Conservation (phyloP, 2,797 vertebrate genomes). For the Buceros bicornis region DNA sequence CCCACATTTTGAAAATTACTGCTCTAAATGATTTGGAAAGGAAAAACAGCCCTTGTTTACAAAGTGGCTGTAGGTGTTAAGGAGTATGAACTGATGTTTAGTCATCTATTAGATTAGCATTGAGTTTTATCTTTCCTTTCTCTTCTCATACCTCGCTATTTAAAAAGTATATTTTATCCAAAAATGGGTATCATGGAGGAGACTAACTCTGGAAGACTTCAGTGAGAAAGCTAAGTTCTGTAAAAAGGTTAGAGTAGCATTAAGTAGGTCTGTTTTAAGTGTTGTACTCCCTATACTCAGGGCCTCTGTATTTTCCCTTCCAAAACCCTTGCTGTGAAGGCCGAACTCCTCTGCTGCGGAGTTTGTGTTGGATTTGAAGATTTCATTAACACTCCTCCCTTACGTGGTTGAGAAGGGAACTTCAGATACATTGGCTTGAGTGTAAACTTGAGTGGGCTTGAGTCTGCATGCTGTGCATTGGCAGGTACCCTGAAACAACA, state of each 20-base stretch:
- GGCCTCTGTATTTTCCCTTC: neutral
- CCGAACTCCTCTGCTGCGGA: neutral
- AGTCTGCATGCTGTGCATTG: neutral
- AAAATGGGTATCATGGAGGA: neutral
- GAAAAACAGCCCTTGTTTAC: too few species aligned
- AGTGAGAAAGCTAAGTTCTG: neutral
- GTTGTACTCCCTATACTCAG: neutral
- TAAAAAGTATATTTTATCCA: neutral
- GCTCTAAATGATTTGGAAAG: neutral
- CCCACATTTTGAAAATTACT: slow-evolving; percentile 11
- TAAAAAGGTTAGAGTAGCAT: neutral
- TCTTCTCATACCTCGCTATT: neutral
- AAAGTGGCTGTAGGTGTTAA: slow-evolving; percentile 16
- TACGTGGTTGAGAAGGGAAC: neutral
- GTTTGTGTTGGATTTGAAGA: neutral
- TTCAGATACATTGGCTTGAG: neutral
- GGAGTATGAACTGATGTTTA: neutral
- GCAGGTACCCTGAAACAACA: neutral
- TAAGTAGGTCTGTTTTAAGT: neutral
- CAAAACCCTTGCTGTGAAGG: neutral
- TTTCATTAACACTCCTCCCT: neutral
- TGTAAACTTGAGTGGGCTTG: neutral
- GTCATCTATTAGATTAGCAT: neutral
- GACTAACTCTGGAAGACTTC: neutral
- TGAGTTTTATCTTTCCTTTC: neutral